Evolutionary conservation across 1,140 invertebrate species (phyloP).

Genomic region (Bilobella aurantiaca): DNA sequence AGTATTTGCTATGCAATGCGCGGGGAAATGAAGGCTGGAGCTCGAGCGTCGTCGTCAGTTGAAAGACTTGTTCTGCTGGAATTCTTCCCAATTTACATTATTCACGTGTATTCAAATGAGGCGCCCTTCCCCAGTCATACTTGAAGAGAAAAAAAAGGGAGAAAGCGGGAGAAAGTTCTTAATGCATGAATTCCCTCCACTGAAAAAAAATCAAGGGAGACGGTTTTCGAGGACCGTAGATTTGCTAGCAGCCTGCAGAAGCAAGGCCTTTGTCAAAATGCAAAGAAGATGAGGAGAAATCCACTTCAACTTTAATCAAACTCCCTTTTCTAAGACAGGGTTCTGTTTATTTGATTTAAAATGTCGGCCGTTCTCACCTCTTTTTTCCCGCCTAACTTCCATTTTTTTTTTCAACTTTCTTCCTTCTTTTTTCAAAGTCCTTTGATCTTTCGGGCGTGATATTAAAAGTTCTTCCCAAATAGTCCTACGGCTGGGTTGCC

Average conservation of each 20-base stretch:
- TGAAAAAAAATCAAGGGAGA: background rate
- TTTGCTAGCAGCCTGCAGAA: no score
- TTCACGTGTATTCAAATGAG: background rate
- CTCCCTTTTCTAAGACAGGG: no score
- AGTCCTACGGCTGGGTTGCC: no score
- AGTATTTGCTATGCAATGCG: background rate
- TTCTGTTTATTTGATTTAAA: background rate
- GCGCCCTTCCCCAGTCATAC: background rate
- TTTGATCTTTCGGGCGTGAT: background rate
- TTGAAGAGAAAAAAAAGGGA: background rate
- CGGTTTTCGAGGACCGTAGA: no score
- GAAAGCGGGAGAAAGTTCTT: background rate
- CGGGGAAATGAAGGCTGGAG: background rate
- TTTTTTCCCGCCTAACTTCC: no score
- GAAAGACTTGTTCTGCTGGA: background rate
- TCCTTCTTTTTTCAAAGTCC: background rate
- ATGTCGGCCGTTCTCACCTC: background rate
- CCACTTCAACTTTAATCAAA: slow-evolving; percentile 5
- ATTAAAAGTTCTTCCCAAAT: no score
- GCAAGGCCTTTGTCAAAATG: background rate
- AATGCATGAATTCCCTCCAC: background rate
- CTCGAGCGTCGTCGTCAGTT: background rate
- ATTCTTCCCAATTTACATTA: slow-evolving; percentile 6
- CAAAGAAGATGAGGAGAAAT: background rate
- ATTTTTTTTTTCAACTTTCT: background rate